Conservation (phyloP, 2,113 vertebrate species). For the Semnornis frantzii region DNA sequence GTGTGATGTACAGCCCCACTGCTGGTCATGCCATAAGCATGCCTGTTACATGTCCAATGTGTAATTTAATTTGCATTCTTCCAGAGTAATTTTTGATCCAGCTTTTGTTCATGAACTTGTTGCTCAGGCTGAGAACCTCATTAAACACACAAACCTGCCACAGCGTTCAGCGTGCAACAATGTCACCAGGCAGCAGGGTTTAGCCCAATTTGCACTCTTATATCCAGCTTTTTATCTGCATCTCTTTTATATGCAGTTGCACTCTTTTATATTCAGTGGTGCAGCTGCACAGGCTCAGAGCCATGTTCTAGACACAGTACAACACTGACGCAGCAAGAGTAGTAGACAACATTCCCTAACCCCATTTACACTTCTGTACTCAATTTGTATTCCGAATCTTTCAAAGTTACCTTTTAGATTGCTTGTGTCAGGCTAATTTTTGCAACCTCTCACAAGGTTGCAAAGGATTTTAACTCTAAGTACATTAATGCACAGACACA, state of each 20-base stretch:
- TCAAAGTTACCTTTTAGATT: not conserved
- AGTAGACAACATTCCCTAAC: not conserved
- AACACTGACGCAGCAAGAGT: not conserved
- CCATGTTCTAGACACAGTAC: not conserved
- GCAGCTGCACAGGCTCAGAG: not conserved
- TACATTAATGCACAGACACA: not conserved
- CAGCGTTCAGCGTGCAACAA: not conserved
- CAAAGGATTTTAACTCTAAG: not conserved
- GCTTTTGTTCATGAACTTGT: not conserved
- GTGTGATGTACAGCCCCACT: not conserved
- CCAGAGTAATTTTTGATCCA: not conserved
- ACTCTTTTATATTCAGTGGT: not conserved
- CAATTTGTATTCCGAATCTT: not conserved
- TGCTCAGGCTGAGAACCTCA: not conserved
- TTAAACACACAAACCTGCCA: not conserved
- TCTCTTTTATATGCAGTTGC: not conserved
- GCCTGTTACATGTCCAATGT: not conserved
- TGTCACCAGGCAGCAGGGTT: not conserved
- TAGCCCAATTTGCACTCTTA: not conserved
- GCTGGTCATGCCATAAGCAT: not conserved
- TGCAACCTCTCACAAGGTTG: not conserved
- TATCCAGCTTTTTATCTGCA: not conserved
- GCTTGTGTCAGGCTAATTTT: not conserved
- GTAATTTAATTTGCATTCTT: not conserved
- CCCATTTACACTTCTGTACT: not conserved